Percentiles rank a stretch among this genome's conserved stretches.
Evolutionary conservation across 2,888 invertebrate species (phyloP).

Genomic region (Cepaea hortensis): DNA sequence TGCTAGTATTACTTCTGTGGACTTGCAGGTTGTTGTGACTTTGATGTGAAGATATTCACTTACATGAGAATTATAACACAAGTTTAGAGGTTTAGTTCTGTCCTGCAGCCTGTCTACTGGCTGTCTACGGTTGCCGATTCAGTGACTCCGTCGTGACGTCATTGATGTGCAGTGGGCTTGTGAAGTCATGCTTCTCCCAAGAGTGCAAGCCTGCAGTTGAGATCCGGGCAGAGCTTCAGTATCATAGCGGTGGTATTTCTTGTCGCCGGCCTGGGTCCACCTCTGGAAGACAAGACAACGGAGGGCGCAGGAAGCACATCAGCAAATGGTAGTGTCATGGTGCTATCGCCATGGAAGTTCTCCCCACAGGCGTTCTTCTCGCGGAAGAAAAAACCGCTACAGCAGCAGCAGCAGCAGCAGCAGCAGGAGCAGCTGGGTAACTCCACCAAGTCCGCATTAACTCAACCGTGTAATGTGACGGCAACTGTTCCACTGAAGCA

Average conservation of each 20-base stretch:
- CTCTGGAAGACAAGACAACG: conserved; percentile 17
- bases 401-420: conserved; percentile 13
- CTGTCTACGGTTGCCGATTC: too few species aligned
- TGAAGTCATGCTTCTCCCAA: too few species aligned
- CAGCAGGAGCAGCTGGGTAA: background rate
- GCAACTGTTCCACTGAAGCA: background rate
- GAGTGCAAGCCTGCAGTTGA: too few species aligned
- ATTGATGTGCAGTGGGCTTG: too few species aligned
- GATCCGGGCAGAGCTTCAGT: too few species aligned
- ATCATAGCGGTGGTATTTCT: too few species aligned
- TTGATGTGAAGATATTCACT: background rate
- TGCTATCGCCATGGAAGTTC: conserved; percentile 41
- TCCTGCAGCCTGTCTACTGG: too few species aligned
- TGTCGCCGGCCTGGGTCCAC: background rate
- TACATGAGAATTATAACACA: too few species aligned
- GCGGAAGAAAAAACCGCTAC: conserved; percentile 26
- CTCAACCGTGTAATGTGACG: background rate
- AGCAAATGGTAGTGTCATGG: conserved; percentile 35
- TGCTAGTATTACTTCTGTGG: too few species aligned
- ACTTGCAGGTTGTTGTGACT: background rate
- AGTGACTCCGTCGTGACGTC: too few species aligned
- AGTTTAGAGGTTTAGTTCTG: too few species aligned
- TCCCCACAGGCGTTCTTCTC: conserved; percentile 45
- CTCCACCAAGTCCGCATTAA: background rate
- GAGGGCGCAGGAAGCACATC: conserved; percentile 16